Evolutionary conservation across 2,888 invertebrate species (phyloP), one percentile per base, ranked within the genome.

Genomic region (Stegophylla sp.): DNA sequence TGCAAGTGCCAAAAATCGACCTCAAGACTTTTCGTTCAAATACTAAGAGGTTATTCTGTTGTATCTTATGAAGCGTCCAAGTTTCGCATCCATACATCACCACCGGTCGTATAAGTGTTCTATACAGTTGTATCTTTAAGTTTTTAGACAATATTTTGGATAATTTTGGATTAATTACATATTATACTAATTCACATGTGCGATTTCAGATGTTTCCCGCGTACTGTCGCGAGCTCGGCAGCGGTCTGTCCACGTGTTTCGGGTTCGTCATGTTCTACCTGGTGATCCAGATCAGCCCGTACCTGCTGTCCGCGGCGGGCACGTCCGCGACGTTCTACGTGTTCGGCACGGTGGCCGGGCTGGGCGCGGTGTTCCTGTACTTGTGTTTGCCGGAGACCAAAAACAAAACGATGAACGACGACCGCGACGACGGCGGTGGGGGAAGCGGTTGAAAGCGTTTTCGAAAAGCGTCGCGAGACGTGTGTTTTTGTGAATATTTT

Each of bases 381-480:
- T 88, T 89, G 71, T 89, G 88, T 82, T 85, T 92, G 63, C 92
- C 92, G 1, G 92, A 92, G 86, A 93, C 92, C 0, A 91, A 90
- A 84, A 90, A 91, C 3, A 91, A 90, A 83, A 90, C 69, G 4
- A 61, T 71, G 45, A 51, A 61, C 34, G 79, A 79, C 51, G n/a
- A 53, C 10, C n/a, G n/a, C n/a, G n/a, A n/a, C n/a, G n/a, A 51
- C 43, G 4, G 12, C 59, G 20, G 61, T 59, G 26, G 63, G 15
- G 48, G 7, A 0, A 23, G 4, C 45, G 13, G 12, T 48, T n/a
- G 17, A 34, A 64, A 7, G 13, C 15, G 2, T 13, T 23, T 23
- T 51, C 15, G 3, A 15, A 13, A 12, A 9, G 2, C 12, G 13
- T n/a, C 3, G 15, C 2, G 12, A 13, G 12, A 13, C 2, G 9